A percentile compares a stretch with the other conserved stretches of the same genome.
phyloP scores from a whole-genome alignment of 2,888 invertebrate genomes.

The Choreutis nemorana region DNA sequence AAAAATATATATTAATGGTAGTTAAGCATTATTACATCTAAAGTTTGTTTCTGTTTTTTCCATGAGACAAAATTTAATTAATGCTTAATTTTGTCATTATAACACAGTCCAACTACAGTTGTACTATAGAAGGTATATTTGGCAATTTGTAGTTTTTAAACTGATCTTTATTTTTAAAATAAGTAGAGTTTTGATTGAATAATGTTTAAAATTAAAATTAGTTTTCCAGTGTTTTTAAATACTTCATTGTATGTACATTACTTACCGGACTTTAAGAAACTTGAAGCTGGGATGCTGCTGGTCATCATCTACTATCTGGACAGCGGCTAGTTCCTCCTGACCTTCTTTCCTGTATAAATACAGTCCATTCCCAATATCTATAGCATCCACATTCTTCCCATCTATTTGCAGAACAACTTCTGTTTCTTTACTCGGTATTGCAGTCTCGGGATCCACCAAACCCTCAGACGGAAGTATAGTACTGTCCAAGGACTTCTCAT shows the following conservation, averaged over 20 bases:
- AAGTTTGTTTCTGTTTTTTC: too few species aligned
- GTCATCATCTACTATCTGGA: slow-evolving; percentile 47
- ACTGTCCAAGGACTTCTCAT: slow-evolving; percentile 30
- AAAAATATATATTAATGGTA: too few species aligned
- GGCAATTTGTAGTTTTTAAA: too few species aligned
- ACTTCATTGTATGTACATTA: slow-evolving; percentile 5
- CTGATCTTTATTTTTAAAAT: slow-evolving; percentile 3
- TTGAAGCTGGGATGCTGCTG: slow-evolving; percentile 46
- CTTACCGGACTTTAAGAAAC: slow-evolving; percentile 61
- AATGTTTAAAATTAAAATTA: slow-evolving; percentile 1
- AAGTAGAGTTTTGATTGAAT: slow-evolving; percentile 1
- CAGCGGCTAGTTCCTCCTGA: slow-evolving; percentile 49
- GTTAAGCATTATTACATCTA: too few species aligned
- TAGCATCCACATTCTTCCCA: slow-evolving; percentile 56
- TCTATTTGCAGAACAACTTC: slow-evolving; percentile 56
- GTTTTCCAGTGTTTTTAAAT: neutral
- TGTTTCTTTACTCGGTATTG: slow-evolving; percentile 38
- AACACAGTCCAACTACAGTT: too few species aligned
- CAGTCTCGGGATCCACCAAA: slow-evolving; percentile 23
- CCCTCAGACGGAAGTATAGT: slow-evolving; percentile 14
- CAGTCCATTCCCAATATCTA: slow-evolving; percentile 56
- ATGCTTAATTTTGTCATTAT: too few species aligned
- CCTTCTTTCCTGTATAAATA: slow-evolving; percentile 54
- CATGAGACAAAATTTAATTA: too few species aligned
- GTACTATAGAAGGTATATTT: too few species aligned